phyloP scores from a whole-genome alignment of 2,888 invertebrate species.

The Cheilosia grossa region DNA sequence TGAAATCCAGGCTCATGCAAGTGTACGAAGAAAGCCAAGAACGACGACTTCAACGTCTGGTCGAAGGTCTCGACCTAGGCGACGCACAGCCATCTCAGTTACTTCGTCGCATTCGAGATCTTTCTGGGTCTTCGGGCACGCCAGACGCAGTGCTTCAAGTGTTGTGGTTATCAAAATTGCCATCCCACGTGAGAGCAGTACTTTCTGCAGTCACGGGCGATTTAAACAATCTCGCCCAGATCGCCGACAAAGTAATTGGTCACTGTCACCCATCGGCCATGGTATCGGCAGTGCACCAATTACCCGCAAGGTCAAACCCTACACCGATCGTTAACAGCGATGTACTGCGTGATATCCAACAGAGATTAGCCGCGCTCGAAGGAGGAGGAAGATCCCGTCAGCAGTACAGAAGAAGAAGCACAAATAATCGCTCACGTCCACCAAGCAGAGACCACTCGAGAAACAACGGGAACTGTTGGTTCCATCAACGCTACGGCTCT shows the following conservation, averaged over 20 bases:
- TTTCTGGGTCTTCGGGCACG: constrained; percentile 17
- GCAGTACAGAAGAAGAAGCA: not conserved
- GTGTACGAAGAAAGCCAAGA: constrained; percentile 22
- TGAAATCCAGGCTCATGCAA: constrained; percentile 23
- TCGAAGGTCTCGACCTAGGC: constrained; percentile 23
- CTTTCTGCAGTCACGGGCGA: constrained; percentile 8
- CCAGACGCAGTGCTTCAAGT: constrained; percentile 17
- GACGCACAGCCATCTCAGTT: constrained; percentile 20
- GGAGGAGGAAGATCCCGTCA: not conserved
- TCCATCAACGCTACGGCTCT: constrained; percentile 14
- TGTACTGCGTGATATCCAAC: not conserved
- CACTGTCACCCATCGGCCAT: not conserved
- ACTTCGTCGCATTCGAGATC: constrained; percentile 15
- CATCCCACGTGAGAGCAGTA: not conserved
- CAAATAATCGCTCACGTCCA: not conserved
- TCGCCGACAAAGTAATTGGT: constrained; percentile 4
- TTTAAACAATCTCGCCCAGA: not conserved
- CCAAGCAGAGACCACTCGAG: constrained; percentile 1
- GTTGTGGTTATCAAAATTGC: not conserved
- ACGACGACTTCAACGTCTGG: not conserved
- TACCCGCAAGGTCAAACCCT: not conserved
- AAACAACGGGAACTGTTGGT: constrained; percentile 10
- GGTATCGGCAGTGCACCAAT: not conserved
- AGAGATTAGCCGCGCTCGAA: not conserved
- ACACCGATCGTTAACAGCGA: not conserved